Percentiles rank a stretch among this genome's conserved stretches.
Conservation (phyloP, 2,113 vertebrate species). For the Cyprinus carpio region DNA sequence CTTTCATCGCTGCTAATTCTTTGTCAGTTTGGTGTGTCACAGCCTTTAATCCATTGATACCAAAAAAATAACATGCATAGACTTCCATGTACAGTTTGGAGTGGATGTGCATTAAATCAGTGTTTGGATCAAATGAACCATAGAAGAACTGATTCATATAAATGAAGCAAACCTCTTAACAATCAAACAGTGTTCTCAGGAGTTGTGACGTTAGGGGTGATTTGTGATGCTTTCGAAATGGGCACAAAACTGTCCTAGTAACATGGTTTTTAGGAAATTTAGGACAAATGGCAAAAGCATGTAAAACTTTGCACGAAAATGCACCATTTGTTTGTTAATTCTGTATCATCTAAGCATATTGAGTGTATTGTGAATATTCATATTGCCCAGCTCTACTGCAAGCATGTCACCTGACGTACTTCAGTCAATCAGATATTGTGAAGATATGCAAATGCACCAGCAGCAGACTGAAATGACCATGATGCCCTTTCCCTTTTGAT, state of each 20-base stretch:
- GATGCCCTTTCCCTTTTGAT: neutral
- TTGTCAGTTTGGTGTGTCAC: neutral
- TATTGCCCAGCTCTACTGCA: constrained; percentile 23
- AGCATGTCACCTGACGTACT: constrained; percentile 63
- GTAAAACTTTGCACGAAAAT: neutral
- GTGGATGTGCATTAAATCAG: neutral
- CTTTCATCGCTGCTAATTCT: neutral
- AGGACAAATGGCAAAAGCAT: neutral
- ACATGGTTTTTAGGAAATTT: neutral
- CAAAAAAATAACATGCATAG: neutral
- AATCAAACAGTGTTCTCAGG: neutral
- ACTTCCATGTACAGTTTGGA: neutral
- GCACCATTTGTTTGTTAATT: neutral
- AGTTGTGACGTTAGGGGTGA: neutral
- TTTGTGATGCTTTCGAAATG: neutral
- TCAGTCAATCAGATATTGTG: neutral
- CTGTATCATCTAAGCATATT: neutral
- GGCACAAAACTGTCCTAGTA: neutral
- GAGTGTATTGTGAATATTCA: neutral
- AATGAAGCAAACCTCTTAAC: neutral
- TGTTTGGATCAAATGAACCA: neutral
- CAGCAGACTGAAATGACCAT: neutral
- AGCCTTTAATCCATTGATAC: neutral
- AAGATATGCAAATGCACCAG: neutral
- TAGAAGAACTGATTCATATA: neutral